These are phyloP conservation scores for Drymodes brunneopygia DNA, from an alignment of 2,113 vertebrate genomes.

Conservation along the genomic window DNA sequence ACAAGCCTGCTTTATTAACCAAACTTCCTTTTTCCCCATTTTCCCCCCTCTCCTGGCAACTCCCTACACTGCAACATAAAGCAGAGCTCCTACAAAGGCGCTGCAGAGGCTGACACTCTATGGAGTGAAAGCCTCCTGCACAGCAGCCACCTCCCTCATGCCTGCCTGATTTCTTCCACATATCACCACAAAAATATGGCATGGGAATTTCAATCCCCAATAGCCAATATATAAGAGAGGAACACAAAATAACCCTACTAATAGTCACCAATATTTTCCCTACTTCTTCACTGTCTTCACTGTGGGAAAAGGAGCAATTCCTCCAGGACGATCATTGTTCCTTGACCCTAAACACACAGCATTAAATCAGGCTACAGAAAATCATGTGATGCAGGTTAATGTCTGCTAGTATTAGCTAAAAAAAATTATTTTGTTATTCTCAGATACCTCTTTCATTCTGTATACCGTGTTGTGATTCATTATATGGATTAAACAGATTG, in stretches of 20 bases:
- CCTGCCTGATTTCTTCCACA: background rate
- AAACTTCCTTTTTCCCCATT: background rate
- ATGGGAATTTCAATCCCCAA: background rate
- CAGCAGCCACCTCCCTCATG: background rate
- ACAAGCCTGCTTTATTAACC: background rate
- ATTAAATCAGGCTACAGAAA: background rate
- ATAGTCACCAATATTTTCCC: background rate
- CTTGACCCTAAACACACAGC: background rate
- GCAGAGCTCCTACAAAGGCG: background rate
- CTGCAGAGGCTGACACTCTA: background rate
- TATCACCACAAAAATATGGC: background rate
- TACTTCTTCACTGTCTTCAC: background rate
- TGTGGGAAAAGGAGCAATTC: background rate
- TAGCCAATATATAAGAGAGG: fast-evolving
- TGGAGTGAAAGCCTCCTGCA: background rate
- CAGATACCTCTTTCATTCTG: background rate
- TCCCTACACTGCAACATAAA: background rate
- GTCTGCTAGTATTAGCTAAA: background rate
- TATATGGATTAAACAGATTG: background rate
- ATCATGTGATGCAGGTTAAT: background rate
- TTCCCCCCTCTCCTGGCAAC: background rate
- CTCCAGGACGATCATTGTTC: background rate
- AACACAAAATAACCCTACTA: background rate
- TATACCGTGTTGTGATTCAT: fast-evolving
- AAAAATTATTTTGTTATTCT: background rate